A percentile compares a stretch with the other conserved stretches of the same genome.
Evolutionary conservation across 2,888 invertebrate species (phyloP).

Genomic region (Xestia sexstrigata): DNA sequence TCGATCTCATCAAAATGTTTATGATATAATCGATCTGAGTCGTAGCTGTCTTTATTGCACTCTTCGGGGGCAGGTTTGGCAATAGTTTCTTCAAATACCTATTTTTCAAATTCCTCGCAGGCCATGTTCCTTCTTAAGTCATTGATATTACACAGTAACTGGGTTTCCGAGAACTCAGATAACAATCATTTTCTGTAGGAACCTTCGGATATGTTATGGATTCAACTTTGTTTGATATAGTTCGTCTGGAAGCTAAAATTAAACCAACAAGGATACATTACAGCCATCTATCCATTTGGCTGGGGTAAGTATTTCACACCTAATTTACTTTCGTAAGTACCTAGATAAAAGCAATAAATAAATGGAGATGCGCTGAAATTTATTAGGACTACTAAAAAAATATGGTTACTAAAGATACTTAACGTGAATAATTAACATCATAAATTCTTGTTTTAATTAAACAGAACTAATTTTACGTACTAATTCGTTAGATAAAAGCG

Average conservation of each 20-base stretch:
- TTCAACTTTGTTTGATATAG: background rate
- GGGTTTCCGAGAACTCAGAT: background rate
- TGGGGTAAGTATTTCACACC: background rate
- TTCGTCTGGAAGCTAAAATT: background rate
- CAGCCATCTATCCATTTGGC: background rate
- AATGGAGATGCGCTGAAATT: slow-evolving; percentile 41
- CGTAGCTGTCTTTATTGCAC: too few relatives aligned
- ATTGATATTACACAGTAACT: background rate
- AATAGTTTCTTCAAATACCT: too few relatives aligned
- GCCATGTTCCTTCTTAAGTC: too few relatives aligned
- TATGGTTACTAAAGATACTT: slow-evolving; percentile 57
- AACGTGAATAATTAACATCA: slow-evolving; percentile 58
- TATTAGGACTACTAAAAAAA: slow-evolving; percentile 56
- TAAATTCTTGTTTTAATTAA: slow-evolving; percentile 65
- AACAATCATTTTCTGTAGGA: background rate
- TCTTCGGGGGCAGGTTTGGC: too few relatives aligned
- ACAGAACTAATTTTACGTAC: slow-evolving; percentile 33
- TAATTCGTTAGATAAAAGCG: slow-evolving; percentile 24
- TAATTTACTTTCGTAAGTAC: slow-evolving; percentile 14
- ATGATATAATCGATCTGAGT: too few relatives aligned
- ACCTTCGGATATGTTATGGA: too few relatives aligned
- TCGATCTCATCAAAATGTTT: too few relatives aligned
- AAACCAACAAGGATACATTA: background rate
- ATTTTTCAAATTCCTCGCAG: too few relatives aligned
- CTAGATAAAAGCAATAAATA: slow-evolving; percentile 26